phyloP scores from a whole-genome alignment of 2,888 invertebrate genomes.

The Hetaerina titia region DNA sequence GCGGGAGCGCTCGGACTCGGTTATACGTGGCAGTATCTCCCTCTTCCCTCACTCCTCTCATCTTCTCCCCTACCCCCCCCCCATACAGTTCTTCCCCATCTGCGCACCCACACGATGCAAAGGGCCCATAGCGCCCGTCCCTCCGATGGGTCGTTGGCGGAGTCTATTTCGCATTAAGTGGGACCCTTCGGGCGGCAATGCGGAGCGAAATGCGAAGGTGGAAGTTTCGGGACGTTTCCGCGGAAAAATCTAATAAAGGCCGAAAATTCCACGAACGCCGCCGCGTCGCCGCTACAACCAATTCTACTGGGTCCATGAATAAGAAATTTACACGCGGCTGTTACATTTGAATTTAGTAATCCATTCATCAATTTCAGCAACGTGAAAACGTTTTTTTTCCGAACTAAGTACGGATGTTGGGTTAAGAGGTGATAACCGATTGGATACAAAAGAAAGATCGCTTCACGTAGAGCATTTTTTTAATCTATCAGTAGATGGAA shows the following conservation, averaged over 20 bases:
- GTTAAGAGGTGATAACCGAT: no score
- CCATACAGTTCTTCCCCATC: neutral
- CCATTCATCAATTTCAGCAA: neutral
- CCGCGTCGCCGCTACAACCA: neutral
- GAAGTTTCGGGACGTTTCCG: constrained; percentile 37
- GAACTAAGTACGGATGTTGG: no score
- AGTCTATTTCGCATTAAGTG: constrained; percentile 51
- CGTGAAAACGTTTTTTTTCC: neutral
- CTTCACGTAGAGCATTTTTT: no score
- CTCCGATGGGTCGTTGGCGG: constrained; percentile 55
- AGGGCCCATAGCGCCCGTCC: neutral
- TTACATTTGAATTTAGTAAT: neutral
- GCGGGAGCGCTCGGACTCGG: neutral
- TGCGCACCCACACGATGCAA: constrained; percentile 23
- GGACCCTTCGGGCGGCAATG: constrained; percentile 12
- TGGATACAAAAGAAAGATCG: no score
- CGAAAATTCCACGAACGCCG: neutral
- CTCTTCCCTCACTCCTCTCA: neutral
- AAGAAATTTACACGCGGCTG: neutral
- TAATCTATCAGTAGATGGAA: no score
- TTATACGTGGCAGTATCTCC: neutral
- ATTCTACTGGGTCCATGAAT: constrained; percentile 14
- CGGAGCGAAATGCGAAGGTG: neutral
- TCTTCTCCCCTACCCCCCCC: neutral
- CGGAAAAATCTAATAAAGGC: constrained; percentile 45